Percentiles rank a stretch among this genome's conserved stretches.
Conservation (phyloP, 2,797 vertebrate species). For the Poecilia velifera region DNA sequence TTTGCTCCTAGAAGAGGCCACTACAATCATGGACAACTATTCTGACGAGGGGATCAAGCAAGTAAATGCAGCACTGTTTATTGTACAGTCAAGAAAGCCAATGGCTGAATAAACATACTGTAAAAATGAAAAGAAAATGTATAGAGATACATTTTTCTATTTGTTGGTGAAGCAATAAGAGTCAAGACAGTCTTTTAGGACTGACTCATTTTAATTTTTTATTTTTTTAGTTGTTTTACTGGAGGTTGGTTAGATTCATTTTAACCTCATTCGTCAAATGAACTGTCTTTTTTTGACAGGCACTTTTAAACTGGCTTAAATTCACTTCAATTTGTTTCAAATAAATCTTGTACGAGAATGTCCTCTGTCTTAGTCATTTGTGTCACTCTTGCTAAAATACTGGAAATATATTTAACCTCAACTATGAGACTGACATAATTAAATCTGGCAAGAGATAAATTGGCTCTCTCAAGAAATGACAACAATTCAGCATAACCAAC, state of each 20-base stretch:
- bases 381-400: not conserved
- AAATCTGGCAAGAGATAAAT: not conserved
- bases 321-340: not conserved
- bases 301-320: not conserved
- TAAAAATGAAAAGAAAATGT: not conserved
- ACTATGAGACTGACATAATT: not conserved
- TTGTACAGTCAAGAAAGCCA: not conserved
- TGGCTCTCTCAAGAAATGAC: not conserved
- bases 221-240: not conserved
- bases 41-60: not conserved
- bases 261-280: not conserved
- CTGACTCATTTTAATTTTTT: not conserved
- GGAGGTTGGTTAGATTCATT: not conserved
- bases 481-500: not conserved
- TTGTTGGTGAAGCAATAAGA: not conserved
- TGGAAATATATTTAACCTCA: not conserved
- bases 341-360: not conserved
- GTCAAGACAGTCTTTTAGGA: not conserved
- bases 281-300: not conserved
- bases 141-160: too few relatives aligned
- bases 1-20: not conserved
- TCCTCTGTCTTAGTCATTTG: not conserved
- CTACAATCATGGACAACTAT: not conserved
- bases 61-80: not conserved
- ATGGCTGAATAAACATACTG: not conserved